These are phyloP conservation scores for Hirundo rustica DNA, from an alignment of 2,797 vertebrate genomes.

Conservation along the genomic window DNA sequence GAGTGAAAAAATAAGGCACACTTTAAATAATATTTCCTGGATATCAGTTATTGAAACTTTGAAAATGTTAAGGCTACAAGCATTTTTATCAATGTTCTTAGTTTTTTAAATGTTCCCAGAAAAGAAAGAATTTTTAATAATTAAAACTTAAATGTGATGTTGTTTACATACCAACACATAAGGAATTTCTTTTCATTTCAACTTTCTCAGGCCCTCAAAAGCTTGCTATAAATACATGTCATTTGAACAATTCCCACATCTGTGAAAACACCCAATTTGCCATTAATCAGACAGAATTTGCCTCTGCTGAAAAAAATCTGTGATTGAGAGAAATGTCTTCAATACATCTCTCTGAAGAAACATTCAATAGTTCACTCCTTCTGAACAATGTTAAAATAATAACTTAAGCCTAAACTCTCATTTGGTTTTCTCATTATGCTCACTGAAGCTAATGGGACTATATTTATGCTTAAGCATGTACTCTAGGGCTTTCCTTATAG, in stretches of 20 bases:
- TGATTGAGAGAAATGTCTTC: background rate
- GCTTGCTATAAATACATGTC: background rate
- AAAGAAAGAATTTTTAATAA: background rate
- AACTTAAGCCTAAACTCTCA: background rate
- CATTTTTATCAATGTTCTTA: background rate
- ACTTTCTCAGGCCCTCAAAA: background rate
- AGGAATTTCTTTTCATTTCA: background rate
- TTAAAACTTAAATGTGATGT: background rate
- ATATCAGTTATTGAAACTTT: background rate
- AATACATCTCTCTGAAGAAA: background rate
- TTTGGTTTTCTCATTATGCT: constrained; percentile 26
- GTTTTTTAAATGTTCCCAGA: background rate
- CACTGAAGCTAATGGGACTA: background rate
- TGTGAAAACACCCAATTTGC: background rate
- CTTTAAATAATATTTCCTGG: background rate
- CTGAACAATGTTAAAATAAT: background rate
- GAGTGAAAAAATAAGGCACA: background rate
- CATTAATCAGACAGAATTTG: background rate
- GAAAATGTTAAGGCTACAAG: background rate
- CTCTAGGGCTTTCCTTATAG: constrained; percentile 13
- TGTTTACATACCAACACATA: background rate
- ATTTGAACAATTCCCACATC: background rate
- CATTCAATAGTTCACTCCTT: background rate
- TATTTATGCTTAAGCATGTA: background rate
- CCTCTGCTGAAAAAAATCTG: background rate